Evolutionary conservation across 2,797 vertebrate genomes (phyloP).

Genomic region (Chrysolophus pictus): DNA sequence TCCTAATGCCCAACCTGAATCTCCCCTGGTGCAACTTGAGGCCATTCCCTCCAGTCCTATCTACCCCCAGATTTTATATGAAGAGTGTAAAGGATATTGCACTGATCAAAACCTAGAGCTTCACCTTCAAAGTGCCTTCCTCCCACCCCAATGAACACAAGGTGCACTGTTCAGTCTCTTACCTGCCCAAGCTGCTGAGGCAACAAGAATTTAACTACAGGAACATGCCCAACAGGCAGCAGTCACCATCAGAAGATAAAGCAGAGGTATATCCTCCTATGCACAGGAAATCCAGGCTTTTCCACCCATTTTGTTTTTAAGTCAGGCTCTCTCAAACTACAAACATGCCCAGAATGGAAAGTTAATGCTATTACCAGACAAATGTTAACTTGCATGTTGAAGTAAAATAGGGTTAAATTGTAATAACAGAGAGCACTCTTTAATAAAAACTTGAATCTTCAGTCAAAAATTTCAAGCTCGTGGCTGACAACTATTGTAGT

Average conservation of each 20-base stretch:
- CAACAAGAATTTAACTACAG: neutral
- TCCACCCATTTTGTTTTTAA: neutral
- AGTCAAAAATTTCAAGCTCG: neutral
- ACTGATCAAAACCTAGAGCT: neutral
- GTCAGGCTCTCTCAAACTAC: neutral
- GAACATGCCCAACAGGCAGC: accelerated
- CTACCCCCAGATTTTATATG: neutral
- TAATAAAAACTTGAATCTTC: neutral
- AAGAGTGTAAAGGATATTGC: accelerated
- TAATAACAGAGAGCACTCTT: neutral
- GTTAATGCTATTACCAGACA: neutral
- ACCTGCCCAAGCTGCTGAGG: neutral
- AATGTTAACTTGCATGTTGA: neutral
- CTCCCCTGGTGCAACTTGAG: too few species aligned
- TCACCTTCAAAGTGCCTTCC: neutral
- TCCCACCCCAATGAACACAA: neutral
- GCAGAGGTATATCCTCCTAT: neutral
- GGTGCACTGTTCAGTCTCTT: neutral
- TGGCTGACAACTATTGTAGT: neutral
- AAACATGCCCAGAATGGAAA: accelerated
- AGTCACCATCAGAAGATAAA: neutral
- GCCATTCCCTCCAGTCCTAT: too few species aligned
- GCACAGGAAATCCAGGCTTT: accelerated
- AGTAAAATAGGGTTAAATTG: neutral
- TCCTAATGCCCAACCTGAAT: too few species aligned